Percentiles rank a stretch among this genome's conserved stretches.
Conservation (phyloP, 2,113 vertebrate species). For the Madoqua kirkii region DNA sequence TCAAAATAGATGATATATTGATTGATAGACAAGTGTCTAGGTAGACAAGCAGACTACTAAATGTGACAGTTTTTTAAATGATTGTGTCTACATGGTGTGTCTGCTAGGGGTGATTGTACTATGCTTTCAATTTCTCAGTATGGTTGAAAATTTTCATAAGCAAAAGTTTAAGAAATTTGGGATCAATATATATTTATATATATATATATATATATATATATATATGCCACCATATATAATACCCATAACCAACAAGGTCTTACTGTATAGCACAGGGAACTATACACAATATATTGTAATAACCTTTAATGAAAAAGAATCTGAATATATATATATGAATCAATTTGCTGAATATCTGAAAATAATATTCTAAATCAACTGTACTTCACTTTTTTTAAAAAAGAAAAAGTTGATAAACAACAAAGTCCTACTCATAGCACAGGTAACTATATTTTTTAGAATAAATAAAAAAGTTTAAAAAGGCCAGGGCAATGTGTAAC, state of each 20-base stretch:
- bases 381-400: background rate
- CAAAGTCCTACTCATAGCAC: background rate
- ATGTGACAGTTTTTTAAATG: background rate
- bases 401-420: background rate
- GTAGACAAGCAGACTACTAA: background rate
- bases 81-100: accelerated
- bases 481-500: background rate
- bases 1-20: background rate
- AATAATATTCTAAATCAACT: background rate
- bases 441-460: background rate
- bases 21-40: background rate
- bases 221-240: background rate
- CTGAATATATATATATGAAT: background rate
- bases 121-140: background rate
- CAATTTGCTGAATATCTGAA: background rate
- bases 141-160: background rate
- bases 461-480: background rate
- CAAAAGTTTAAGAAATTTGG: background rate
- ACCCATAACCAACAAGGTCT: background rate
- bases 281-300: background rate
- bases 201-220: background rate
- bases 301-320: background rate
- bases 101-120: background rate
- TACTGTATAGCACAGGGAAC: background rate
- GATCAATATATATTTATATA: background rate